Base-by-base conservation (phyloP, 2,113 vertebrate species). In the Malurus melanocephalus region DNA sequence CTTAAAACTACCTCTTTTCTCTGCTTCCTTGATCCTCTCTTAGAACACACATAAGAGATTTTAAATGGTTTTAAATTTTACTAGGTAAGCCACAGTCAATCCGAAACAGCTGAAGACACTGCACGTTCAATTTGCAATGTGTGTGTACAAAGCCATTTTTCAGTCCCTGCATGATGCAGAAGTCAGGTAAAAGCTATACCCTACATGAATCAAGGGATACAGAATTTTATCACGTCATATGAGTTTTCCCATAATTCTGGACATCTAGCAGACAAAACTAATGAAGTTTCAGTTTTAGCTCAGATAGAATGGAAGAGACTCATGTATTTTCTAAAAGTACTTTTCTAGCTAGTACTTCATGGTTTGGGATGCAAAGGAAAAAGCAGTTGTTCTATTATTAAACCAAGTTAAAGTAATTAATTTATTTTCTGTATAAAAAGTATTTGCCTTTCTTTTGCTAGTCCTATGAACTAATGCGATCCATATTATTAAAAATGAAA, bases 401-500 rank as follows among this genome's bases (percentile, higher is more conserved):
- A 92, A 60, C 7, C 14, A 84, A 91, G 42, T 5, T 3, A 7
- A 42, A 59, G 22, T 48, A 93, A 72, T 65, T 76, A 27, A 89
- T 92, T 82, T 61, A 21, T 53, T 83, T 46, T 76, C 46, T 8
- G 4, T 38, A 66, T 17, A 73, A 77, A 71, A 91, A 79, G 7
- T 62, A 68, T 85, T 85, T 92, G 28, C 80, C 86, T 88, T 80
- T 38, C 28, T 80, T 87, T 92, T 85, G 16, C 27, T 90, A 60
- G 32, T n/a, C 48, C 52, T 52, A 11, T 32, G 48, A 92, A 84
- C 48, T 76, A 83, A 80, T 15, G 28, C 42, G 23, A 77, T 88
- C 60, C n/a, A 22, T 57, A 43, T 73, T 87, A 80, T 51, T 78
- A 87, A 89, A 85, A 88, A 90, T 52, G 59, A 55, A 89, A 90